Evolutionary conservation across 2,888 invertebrate genomes (phyloP), one percentile per base, ranked within the genome.

Genomic region (Philopedon plagiatum): DNA sequence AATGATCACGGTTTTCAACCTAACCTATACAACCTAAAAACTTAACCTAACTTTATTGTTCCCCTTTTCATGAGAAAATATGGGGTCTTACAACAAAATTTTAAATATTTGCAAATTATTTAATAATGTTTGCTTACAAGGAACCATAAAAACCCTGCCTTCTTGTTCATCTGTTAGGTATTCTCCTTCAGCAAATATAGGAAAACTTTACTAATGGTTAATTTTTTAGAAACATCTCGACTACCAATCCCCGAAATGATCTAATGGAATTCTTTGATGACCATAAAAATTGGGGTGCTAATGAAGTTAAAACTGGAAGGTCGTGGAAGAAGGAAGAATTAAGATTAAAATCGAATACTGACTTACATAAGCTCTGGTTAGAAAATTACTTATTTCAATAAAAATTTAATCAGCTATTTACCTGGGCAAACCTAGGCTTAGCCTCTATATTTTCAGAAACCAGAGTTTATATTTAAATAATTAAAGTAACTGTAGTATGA

Each of bases 341-440:
- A 18, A 89, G 99, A 80, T 90, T 98, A 56, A 99, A 99, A 86
- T 96, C 96, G 54, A 99, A 98, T 83, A 88, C 91, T 58, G 99
- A 99, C 86, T 88, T 99, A 68, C 99, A 99, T 84, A 98, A 99
- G 87, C 86, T 99, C 71, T 99, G 99, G 99, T 98, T 89, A 61
- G 65, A 51, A 63, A 64, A 23, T 67, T 1, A 44, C 19, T n/a
- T n/a, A n/a, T n/a, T n/a, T n/a, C n/a, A n/a, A n/a, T n/a, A n/a
- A n/a, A n/a, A n/a, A n/a, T n/a, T n/a, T n/a, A n/a, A n/a, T n/a
- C n/a, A n/a, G n/a, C n/a, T n/a, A n/a, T n/a, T n/a, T n/a, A n/a
- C n/a, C n/a, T n/a, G n/a, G n/a, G n/a, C n/a, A n/a, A n/a, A n/a
- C n/a, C n/a, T n/a, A n/a, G n/a, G n/a, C n/a, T n/a, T n/a, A n/a